A percentile compares a stretch with the other conserved stretches of the same genome.
These are phyloP conservation scores for Diaprepes abbreviatus DNA, from an alignment of 2,888 invertebrate genomes.

Conservation along the genomic window DNA sequence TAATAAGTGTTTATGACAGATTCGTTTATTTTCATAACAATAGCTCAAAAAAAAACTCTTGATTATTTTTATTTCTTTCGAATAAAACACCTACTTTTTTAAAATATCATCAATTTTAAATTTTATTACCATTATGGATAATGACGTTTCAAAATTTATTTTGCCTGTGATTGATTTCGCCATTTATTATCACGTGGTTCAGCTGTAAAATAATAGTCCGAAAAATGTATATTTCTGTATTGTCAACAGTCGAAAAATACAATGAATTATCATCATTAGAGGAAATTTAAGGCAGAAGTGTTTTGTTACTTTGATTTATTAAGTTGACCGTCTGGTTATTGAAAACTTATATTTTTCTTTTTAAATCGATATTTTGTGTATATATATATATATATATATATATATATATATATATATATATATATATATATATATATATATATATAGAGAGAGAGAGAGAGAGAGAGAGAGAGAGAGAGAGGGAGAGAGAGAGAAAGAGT, in stretches of 20 bases:
- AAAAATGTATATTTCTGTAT: conserved; percentile 25
- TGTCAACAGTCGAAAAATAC: conserved; percentile 25
- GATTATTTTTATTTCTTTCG: not conserved
- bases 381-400: no score
- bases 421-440: no score
- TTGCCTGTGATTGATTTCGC: conserved; percentile 51
- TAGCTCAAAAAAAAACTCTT: no score
- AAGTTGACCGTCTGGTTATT: conserved; percentile 2
- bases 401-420: no score
- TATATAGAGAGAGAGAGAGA: no score
- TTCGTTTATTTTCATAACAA: not conserved
- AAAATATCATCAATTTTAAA: conserved; percentile 53
- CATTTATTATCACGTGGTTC: conserved; percentile 47
- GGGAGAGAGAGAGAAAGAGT: no score
- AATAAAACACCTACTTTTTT: not conserved
- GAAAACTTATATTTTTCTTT: conserved; percentile 7
- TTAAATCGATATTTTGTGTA: not conserved
- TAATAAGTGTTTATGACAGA: not conserved
- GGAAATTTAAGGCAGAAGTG: not conserved
- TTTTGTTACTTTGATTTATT: conserved; percentile 32
- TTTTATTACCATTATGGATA: conserved; percentile 51
- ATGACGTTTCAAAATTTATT: conserved; percentile 51
- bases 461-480: no score
- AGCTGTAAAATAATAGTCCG: conserved; percentile 17
- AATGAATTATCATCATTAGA: conserved; percentile 33